A percentile compares a stretch with the other conserved stretches of the same genome.
Evolutionary conservation across 2,888 invertebrate species (phyloP).

Genomic region (Hydrotaea cyrtoneurina): DNA sequence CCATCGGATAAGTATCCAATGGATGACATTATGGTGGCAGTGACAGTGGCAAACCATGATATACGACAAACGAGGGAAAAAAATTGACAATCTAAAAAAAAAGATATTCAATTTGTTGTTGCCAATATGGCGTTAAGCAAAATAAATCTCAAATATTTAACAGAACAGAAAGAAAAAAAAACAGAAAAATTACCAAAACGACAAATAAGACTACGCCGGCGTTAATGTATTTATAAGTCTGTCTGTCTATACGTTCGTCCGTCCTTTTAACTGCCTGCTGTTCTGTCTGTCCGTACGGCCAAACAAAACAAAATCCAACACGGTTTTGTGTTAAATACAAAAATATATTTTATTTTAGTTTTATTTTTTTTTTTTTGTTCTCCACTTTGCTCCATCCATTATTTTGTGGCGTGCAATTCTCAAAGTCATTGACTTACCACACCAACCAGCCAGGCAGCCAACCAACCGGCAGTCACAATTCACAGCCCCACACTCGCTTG

Average conservation of each 20-base stretch:
- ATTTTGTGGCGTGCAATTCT: slow-evolving; percentile 65
- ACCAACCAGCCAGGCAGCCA: slow-evolving; percentile 9
- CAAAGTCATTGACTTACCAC: slow-evolving; percentile 63
- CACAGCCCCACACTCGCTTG: slow-evolving; percentile 52
- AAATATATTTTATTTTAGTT: slow-evolving; percentile 40
- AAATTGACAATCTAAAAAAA: slow-evolving; percentile 31
- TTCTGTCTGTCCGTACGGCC: slow-evolving; percentile 48
- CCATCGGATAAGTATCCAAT: neutral
- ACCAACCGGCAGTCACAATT: neutral
- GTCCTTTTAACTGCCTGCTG: slow-evolving; percentile 32
- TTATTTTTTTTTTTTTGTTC: slow-evolving; percentile 46
- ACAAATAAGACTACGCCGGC: slow-evolving; percentile 43
- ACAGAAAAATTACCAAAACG: slow-evolving; percentile 34
- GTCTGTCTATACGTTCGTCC: neutral
- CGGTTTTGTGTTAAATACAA: slow-evolving; percentile 34
- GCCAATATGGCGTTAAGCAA: slow-evolving; percentile 63
- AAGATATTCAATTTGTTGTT: slow-evolving; percentile 47
- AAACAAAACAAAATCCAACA: slow-evolving; percentile 39
- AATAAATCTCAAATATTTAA: slow-evolving; percentile 11
- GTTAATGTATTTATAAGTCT: slow-evolving; percentile 63
- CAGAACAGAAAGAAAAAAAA: neutral
- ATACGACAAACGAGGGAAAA: slow-evolving; percentile 4
- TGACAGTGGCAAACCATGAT: slow-evolving; percentile 8
- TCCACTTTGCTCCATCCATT: slow-evolving; percentile 25
- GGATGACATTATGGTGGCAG: neutral